These are phyloP conservation scores for Mythimna lalbum DNA, from an alignment of 2,888 invertebrate species.

Conservation along the genomic window DNA sequence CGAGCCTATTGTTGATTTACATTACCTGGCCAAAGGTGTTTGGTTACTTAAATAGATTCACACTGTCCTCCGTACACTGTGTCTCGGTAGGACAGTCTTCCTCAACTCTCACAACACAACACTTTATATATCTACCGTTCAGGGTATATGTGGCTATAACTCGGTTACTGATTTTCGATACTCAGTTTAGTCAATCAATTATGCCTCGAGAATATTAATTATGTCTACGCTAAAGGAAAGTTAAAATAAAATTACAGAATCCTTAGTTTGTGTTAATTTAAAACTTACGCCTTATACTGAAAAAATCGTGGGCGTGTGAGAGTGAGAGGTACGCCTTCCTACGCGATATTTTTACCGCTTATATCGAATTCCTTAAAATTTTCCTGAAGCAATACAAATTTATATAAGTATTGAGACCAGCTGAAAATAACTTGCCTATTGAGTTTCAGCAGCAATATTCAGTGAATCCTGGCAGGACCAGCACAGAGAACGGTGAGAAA, in stretches of 20 bases:
- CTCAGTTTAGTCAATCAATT: no score
- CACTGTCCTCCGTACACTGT: no score
- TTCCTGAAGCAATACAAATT: not conserved
- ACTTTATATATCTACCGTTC: no score
- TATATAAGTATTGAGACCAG: not conserved
- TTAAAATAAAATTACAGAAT: not conserved
- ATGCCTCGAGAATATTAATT: not conserved
- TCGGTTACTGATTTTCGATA: not conserved
- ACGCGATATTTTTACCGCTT: not conserved
- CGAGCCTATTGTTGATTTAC: no score
- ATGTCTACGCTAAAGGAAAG: not conserved
- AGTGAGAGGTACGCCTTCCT: not conserved
- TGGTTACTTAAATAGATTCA: no score
- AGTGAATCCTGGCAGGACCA: not conserved
- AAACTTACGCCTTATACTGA: not conserved
- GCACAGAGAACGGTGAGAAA: not conserved
- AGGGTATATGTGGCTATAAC: no score
- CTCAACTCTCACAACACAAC: no score
- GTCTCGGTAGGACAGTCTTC: no score
- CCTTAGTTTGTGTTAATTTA: not conserved
- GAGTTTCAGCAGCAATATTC: slow-evolving; percentile 3
- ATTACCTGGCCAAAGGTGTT: no score
- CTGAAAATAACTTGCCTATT: slow-evolving; percentile 3
- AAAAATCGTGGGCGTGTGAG: not conserved
- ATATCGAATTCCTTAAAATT: not conserved